Evolutionary conservation across 2,113 vertebrate species (phyloP), one percentile per base, ranked within the genome.

Genomic region (Poecilia latipinna): DNA sequence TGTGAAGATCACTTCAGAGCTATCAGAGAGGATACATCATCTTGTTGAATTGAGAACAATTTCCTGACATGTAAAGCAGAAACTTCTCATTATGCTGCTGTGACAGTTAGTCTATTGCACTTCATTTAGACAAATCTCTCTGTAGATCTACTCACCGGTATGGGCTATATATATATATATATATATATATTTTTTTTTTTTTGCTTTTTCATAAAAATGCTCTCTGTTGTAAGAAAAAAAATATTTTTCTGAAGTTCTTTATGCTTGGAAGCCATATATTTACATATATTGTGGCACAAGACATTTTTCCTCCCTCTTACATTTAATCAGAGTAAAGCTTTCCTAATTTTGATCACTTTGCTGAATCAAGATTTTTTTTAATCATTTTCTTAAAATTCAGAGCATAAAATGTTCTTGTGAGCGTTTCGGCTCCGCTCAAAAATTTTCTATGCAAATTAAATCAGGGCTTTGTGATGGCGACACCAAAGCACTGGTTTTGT

Each of bases 1-100:
- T 62, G 60, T 84, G 79, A 79, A 88, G 83, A 89, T 89, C 86
- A 85, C 88, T 88, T 89, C 88, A 90, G 74, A 75, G 39, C 84
- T 84, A 90, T 85, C 79, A 83, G 65, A 22, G 76, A 79, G 73
- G 77, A 82, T 65, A 77, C 74, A 84, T 90, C 83, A 89, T 79
- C 64, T 68, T 75, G 63, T 80, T 85, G 79, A 86, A 86, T 35
- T 74, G 72, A 75, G 83, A 80, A 86, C 85, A 83, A 82, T 91
- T 86, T 91, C 80, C 77, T 83, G 78, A 89, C 82, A 89, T 82
- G 63, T 77, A 84, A 86, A 77, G 75, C 28, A 42, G 78, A 88
- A 68, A 66, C 68, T 74, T 79, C 65, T 87, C 70, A 75, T 86
- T 75, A 75, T 61, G 10, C 31, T 70, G 70, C 65, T 69, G 42